These are phyloP conservation scores for Sinohyriopsis cumingii DNA, from an alignment of 2,888 invertebrate genomes.

Conservation along the genomic window DNA sequence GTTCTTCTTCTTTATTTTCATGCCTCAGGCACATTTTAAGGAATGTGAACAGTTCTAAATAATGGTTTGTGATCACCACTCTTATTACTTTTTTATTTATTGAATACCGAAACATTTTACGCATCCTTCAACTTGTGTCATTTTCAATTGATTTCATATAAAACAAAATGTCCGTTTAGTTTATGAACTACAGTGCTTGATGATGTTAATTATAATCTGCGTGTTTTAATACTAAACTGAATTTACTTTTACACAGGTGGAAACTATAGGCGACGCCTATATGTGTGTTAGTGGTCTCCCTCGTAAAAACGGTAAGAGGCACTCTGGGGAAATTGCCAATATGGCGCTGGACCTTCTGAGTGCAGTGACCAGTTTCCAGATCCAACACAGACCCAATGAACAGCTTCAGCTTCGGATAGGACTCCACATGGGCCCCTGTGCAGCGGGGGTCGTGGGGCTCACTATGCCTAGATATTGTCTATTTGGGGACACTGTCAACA, in stretches of 20 bases:
- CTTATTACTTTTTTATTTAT: too few relatives aligned
- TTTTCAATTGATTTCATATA: too few relatives aligned
- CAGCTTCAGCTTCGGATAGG: conserved; percentile 63
- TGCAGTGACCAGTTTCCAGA: conserved; percentile 61
- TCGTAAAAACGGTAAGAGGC: conserved; percentile 58
- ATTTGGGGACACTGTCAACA: conserved; percentile 65
- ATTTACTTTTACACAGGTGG: conserved; percentile 52
- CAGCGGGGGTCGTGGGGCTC: conserved; percentile 66
- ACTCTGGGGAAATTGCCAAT: conserved; percentile 67
- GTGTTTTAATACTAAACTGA: not conserved
- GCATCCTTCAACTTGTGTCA: too few relatives aligned
- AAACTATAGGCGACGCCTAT: conserved; percentile 69
- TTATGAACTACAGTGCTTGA: too few relatives aligned
- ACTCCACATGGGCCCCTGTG: conserved; percentile 67
- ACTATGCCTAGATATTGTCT: conserved; percentile 65
- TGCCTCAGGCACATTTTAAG: too few relatives aligned
- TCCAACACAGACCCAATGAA: conserved; percentile 60
- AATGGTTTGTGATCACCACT: too few relatives aligned
- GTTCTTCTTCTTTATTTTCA: too few relatives aligned
- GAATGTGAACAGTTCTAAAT: too few relatives aligned
- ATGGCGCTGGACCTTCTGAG: conserved; percentile 68
- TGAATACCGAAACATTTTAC: too few relatives aligned
- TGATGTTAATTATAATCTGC: not conserved
- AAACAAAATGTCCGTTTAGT: too few relatives aligned
- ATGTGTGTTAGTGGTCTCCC: conserved; percentile 69